phyloP scores from a whole-genome alignment of 2,888 invertebrate species.

The Aplocera efformata region DNA sequence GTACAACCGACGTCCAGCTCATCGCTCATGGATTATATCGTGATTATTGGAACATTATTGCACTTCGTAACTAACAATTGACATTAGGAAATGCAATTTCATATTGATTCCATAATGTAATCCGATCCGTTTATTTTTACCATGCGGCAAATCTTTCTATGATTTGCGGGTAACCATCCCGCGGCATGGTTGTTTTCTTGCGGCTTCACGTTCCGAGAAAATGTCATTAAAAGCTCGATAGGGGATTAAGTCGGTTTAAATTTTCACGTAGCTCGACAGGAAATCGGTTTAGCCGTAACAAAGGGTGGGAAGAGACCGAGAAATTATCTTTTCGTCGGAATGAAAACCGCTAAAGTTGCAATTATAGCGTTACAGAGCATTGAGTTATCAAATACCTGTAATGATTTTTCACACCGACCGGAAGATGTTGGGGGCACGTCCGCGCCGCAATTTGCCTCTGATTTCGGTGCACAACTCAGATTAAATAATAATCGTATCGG shows the following conservation, averaged over 20 bases:
- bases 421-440: conserved; percentile 75
- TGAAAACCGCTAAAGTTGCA: conserved; percentile 75
- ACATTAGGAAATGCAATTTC: conserved; percentile 81
- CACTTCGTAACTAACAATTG: conserved; percentile 81
- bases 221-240: conserved; percentile 77
- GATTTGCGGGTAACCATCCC: conserved; percentile 76
- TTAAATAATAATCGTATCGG: conserved; percentile 36
- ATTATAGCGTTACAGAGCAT: conserved; percentile 76
- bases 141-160: conserved; percentile 78
- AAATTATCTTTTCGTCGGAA: conserved; percentile 73
- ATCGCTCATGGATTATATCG: conserved; percentile 78
- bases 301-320: conserved; percentile 76
- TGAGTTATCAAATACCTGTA: conserved; percentile 70
- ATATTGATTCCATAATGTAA: conserved; percentile 78
- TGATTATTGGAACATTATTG: conserved; percentile 81
- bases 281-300: conserved; percentile 74
- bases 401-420: conserved; percentile 75
- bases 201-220: conserved; percentile 65
- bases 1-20: conserved; percentile 45
- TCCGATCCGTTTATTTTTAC: conserved; percentile 75
- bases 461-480: conserved; percentile 51
- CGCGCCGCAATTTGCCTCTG: conserved; percentile 58
- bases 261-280: conserved; percentile 75
- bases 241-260: conserved; percentile 73
- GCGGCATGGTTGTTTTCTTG: conserved; percentile 67